A percentile compares a stretch with the other conserved stretches of the same genome.
Conservation (phyloP, 30 jellyfish, hydroid and myxozoan genomes). For the Hydra vulgaris region DNA sequence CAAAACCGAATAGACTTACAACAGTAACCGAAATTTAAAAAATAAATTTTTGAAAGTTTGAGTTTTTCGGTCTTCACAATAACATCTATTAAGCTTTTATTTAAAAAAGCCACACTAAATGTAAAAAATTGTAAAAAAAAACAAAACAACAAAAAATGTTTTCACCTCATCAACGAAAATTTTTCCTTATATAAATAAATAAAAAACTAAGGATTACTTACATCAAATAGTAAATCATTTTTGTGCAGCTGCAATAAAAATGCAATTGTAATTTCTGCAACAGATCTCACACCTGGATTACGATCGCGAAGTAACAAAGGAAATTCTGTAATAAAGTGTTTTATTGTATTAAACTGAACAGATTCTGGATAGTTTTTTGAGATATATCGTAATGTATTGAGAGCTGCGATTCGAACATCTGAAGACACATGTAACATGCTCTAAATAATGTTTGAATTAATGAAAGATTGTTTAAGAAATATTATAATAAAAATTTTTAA, state of each 20-base stretch:
- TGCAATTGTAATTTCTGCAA: conserved; percentile 55
- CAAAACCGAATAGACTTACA: too few species aligned
- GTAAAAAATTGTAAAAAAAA: too few species aligned
- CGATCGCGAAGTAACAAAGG: conserved; percentile 48
- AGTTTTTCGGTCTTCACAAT: too few species aligned
- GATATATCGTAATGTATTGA: conserved; percentile 50
- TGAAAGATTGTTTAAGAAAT: neutral
- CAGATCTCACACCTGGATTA: conserved; percentile 50
- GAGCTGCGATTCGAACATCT: conserved; percentile 57
- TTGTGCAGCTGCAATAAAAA: conserved; percentile 31
- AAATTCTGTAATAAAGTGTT: conserved; percentile 38
- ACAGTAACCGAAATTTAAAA: too few species aligned
- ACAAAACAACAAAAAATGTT: too few species aligned
- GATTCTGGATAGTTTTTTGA: conserved; percentile 31
- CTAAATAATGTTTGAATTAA: conserved; percentile 11
- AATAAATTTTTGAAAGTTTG: too few species aligned
- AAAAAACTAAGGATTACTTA: neutral
- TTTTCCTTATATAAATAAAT: too few species aligned
- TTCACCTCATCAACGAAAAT: too few species aligned
- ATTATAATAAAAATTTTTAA: too few species aligned
- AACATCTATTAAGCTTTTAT: too few species aligned
- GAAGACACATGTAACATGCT: conserved; percentile 51
- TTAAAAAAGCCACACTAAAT: too few species aligned
- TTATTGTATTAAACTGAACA: conserved; percentile 14
- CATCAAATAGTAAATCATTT: conserved; percentile 26